These are phyloP conservation scores for Oenanthe oenanthe DNA, from an alignment of 2,113 vertebrate genomes.

Conservation along the genomic window DNA sequence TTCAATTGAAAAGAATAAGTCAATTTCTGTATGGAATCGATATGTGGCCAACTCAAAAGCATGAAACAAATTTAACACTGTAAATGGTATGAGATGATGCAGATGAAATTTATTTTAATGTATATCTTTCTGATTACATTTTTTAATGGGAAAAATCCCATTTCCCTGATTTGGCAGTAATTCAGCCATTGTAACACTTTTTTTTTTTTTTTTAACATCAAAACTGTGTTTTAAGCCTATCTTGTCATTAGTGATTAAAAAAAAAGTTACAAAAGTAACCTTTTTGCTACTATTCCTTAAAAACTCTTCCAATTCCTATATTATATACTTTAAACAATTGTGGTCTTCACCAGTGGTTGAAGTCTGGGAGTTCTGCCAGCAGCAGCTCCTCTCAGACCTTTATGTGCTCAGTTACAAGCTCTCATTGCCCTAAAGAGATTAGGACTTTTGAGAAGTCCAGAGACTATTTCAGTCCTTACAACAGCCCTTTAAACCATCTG, in stretches of 20 bases:
- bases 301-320: not conserved
- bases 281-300: not conserved
- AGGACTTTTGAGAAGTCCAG: not conserved
- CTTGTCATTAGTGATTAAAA: not conserved
- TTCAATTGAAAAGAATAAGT: not conserved
- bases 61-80: not conserved
- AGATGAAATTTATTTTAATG: not conserved
- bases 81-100: not conserved
- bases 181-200: not conserved
- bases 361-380: not conserved
- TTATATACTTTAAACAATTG: not conserved
- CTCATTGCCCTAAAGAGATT: not conserved
- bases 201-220: not conserved
- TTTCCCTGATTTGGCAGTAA: not conserved
- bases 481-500: constrained; percentile 35
- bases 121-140: not conserved
- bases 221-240: not conserved
- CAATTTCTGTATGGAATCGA: not conserved
- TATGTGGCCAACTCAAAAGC: not conserved
- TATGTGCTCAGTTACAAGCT: not conserved
- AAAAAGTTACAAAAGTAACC: not conserved
- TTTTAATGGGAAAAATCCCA: not conserved
- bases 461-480: not conserved
- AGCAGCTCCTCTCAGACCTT: not conserved
- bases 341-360: not conserved